Percentiles rank a stretch among this genome's conserved stretches.
These are phyloP conservation scores for Sesia apiformis DNA, from an alignment of 2,888 invertebrate genomes.

Conservation along the genomic window DNA sequence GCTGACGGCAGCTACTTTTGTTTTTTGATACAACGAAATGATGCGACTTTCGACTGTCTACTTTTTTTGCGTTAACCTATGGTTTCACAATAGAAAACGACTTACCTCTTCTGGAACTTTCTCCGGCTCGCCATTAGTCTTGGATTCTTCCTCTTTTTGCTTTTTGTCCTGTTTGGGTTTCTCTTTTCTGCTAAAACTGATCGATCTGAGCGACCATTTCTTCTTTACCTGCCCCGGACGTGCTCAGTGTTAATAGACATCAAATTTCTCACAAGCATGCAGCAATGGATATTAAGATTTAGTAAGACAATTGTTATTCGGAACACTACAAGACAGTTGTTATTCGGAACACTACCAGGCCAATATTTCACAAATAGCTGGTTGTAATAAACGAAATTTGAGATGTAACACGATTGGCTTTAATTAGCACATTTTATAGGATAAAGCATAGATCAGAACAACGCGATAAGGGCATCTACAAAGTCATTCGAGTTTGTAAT, in stretches of 20 bases:
- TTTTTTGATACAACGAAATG: conserved; percentile 2
- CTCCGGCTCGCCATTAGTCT: conserved; percentile 76
- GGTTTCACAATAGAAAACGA: conserved; percentile 7
- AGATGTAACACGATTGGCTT: too few relatives aligned
- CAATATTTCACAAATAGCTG: too few relatives aligned
- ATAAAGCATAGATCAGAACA: too few relatives aligned
- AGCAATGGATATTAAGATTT: conserved; percentile 1
- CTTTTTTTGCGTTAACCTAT: background rate
- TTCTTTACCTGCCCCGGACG: conserved; percentile 79
- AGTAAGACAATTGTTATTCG: too few relatives aligned
- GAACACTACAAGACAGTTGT: too few relatives aligned
- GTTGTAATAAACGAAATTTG: too few relatives aligned
- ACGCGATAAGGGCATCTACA: too few relatives aligned
- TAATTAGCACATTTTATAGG: too few relatives aligned
- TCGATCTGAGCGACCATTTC: conserved; percentile 92
- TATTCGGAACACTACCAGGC: too few relatives aligned
- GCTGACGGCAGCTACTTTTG: conserved; percentile 4
- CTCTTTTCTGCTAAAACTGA: conserved; percentile 91
- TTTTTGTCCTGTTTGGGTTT: conserved; percentile 87
- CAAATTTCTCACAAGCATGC: conserved; percentile 29
- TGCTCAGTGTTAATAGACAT: conserved; percentile 31
- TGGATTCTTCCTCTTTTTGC: conserved; percentile 73
- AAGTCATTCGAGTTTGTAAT: too few relatives aligned
- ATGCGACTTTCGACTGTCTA: background rate
- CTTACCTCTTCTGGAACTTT: conserved; percentile 80